Percentiles rank a stretch among this genome's conserved stretches.
These are phyloP conservation scores for Nemoura dubitans DNA, from an alignment of 2,888 invertebrate species.

Conservation along the genomic window DNA sequence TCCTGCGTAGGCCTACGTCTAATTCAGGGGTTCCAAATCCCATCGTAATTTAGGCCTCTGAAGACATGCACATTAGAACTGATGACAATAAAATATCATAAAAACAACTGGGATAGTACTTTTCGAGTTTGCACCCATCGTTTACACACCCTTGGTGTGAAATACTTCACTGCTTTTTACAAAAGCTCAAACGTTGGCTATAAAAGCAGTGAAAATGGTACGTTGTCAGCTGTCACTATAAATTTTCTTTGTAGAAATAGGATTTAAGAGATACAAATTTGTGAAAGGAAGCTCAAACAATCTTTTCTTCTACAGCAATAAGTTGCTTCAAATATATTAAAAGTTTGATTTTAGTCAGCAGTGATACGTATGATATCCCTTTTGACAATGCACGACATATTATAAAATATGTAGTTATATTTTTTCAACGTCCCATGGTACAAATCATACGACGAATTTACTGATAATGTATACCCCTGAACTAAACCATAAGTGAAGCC, in stretches of 20 bases:
- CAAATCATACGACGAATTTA: not conserved
- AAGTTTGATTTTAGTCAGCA: not conserved
- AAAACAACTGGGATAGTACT: not conserved
- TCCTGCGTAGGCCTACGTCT: not conserved
- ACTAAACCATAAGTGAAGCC: slow-evolving; percentile 32
- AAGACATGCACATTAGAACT: not conserved
- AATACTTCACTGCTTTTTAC: slow-evolving; percentile 12
- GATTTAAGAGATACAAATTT: slow-evolving; percentile 12
- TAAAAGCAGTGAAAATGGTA: not conserved
- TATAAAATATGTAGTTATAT: not conserved
- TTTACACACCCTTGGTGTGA: not conserved
- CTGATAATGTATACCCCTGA: slow-evolving; percentile 28
- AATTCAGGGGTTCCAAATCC: not conserved
- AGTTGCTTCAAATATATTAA: not conserved
- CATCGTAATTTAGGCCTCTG: not conserved
- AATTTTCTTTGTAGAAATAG: slow-evolving; percentile 7
- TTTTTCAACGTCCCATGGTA: not conserved
- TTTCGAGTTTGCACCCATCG: not conserved
- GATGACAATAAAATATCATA: not conserved
- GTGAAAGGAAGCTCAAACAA: not conserved
- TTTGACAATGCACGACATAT: too few relatives aligned
- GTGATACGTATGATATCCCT: too few relatives aligned
- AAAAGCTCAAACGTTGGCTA: slow-evolving; percentile 9
- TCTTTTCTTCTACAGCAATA: not conserved
- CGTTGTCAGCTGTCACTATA: slow-evolving; percentile 12